Percentiles rank a stretch among this genome's conserved stretches.
Conservation (phyloP, 2,888 invertebrate species). For the Gymnocheta viridis region DNA sequence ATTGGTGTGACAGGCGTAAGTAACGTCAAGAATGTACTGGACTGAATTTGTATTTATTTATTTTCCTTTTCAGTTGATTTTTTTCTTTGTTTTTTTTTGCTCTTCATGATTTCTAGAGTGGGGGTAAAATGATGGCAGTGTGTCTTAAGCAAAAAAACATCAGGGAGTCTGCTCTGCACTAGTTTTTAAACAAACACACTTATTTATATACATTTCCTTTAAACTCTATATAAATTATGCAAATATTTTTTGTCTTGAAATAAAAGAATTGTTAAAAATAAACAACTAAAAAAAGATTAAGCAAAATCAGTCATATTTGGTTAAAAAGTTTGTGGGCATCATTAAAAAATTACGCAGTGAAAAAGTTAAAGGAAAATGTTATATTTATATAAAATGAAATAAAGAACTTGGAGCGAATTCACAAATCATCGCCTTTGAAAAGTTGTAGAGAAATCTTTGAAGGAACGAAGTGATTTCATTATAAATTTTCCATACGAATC, state of each 20-base stretch:
- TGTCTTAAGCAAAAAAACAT: slow-evolving; percentile 44
- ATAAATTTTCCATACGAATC: no score
- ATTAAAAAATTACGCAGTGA: background rate
- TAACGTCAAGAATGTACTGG: slow-evolving; percentile 63
- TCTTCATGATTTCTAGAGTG: background rate
- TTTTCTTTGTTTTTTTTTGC: background rate
- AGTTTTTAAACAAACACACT: background rate
- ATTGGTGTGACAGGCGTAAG: slow-evolving; percentile 73
- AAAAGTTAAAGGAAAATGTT: no score
- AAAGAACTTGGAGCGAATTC: no score
- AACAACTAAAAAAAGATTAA: slow-evolving; percentile 3
- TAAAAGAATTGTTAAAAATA: slow-evolving; percentile 39
- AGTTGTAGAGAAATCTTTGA: no score
- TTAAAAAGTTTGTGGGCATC: background rate
- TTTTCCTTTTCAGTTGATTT: slow-evolving; percentile 17
- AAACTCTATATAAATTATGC: slow-evolving; percentile 64
- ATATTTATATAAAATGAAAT: no score
- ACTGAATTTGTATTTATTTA: slow-evolving; percentile 62
- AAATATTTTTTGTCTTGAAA: slow-evolving; percentile 56
- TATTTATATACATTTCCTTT: background rate
- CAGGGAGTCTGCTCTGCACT: slow-evolving; percentile 54
- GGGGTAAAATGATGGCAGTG: slow-evolving; percentile 43
- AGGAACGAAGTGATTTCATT: no score
- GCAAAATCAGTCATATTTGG: slow-evolving; percentile 31
- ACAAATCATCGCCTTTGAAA: no score